Percentiles rank a stretch among this genome's conserved stretches.
Conservation (phyloP, 2,113 vertebrate species). For the Perccottus glenii region DNA sequence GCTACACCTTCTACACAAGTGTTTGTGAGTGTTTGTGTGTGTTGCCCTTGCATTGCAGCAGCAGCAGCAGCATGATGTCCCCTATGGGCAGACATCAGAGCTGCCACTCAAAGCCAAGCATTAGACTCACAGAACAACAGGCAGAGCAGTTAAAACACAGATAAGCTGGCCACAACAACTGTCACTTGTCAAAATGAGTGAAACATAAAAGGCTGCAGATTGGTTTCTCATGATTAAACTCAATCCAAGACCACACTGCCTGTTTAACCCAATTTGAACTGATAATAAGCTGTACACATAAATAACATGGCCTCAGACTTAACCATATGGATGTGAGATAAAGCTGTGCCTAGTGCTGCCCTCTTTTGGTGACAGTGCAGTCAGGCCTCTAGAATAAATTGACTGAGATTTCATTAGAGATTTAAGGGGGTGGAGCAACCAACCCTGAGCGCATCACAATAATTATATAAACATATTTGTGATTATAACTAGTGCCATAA, state of each 20-base stretch:
- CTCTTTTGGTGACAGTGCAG: slow-evolving; percentile 53
- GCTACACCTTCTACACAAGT: no score
- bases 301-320: slow-evolving; percentile 1
- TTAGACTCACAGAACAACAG: slow-evolving; percentile 43
- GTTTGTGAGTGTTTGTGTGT: neutral
- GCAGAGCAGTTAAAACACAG: slow-evolving; percentile 1
- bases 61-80: slow-evolving; percentile 38
- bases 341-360: slow-evolving; percentile 48
- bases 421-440: no score
- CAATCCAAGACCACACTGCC: no score
- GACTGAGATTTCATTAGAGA: no score
- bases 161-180: slow-evolving; percentile 48
- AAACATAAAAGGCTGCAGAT: slow-evolving; percentile 37
- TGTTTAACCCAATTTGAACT: neutral
- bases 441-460: no score
- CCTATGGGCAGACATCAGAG: slow-evolving; percentile 57
- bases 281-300: slow-evolving; percentile 1
- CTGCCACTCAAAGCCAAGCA: slow-evolving; percentile 57
- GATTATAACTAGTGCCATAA: no score
- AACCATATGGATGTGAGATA: slow-evolving; percentile 13
- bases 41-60: no score
- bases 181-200: slow-evolving; percentile 54
- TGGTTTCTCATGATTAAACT: neutral
- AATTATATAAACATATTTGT: no score
- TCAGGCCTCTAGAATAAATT: no score